Evolutionary conservation across 2,888 invertebrate species (phyloP).

Genomic region (Andrena bicolor): DNA sequence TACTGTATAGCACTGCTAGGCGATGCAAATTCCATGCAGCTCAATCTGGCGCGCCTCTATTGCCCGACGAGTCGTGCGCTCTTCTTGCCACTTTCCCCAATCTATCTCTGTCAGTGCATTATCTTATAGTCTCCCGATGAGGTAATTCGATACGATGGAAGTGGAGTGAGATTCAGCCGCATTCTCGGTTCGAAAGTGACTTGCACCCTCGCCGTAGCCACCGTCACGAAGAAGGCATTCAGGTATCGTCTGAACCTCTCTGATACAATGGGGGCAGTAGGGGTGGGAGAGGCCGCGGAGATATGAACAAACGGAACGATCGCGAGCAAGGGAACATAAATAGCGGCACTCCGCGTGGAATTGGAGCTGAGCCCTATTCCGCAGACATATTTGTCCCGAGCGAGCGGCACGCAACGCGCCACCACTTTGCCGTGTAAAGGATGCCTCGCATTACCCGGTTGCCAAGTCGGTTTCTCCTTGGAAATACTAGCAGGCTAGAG

Average conservation of each 20-base stretch:
- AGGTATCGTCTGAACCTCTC: conserved; percentile 6
- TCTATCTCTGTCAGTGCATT: too few species aligned
- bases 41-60: too few species aligned
- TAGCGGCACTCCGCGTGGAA: conserved; percentile 64
- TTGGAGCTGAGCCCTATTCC: conserved; percentile 65
- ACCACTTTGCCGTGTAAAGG: conserved; percentile 64
- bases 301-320: conserved; percentile 44
- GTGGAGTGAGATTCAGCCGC: background rate
- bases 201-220: background rate
- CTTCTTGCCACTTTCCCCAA: too few species aligned
- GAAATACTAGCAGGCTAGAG: conserved; percentile 39
- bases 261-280: background rate
- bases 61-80: background rate
- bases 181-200: background rate
- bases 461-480: conserved; percentile 52
- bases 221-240: background rate
- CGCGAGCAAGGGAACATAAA: conserved; percentile 60
- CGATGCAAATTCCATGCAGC: too few species aligned
- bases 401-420: conserved; percentile 52
- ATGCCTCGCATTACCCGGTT: conserved; percentile 62
- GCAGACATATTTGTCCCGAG: conserved; percentile 67
- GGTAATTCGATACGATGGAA: too few species aligned
- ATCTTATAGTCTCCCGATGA: too few species aligned
- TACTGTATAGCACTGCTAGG: too few species aligned
- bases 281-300: background rate